Base-by-base conservation (phyloP, 2,797 vertebrate genomes). In the Distichodus sexfasciatus region DNA sequence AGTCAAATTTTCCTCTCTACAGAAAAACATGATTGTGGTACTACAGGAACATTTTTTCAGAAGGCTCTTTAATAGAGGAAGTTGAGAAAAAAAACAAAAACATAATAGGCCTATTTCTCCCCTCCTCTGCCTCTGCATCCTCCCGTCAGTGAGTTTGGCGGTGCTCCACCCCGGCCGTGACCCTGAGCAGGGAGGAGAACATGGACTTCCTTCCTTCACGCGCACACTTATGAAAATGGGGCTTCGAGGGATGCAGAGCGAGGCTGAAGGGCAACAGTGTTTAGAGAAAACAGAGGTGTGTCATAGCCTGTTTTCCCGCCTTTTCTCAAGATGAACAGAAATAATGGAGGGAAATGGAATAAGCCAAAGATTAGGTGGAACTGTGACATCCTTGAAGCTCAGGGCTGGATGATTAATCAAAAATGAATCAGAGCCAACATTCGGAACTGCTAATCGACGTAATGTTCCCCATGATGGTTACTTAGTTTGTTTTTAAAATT, bases 181-280 rank as follows among this genome's bases (percentile, higher is more conserved):
- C 80, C 79, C 78, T 72, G 43, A 15, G 61, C 10, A 71, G 82
- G 83, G 53, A 75, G 78, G 76, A 81, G 51, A 35, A 63, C n/a
- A 47, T 58, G 55, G 38, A 46, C 76, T 86, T 90, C 86, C 88
- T 87, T 86, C 82, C 69, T 67, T 47, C 31, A 53, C 47, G 14
- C 11, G 10, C 15, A 6, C 24, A 51, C 58, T 54, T 12, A 19
- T n/a, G 50, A 26, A 17, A 29, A 12, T 62, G 64, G 57, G 41
- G 19, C 46, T 43, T 48, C 9, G 43, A 69, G 23, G 75, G 74
- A 77, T 72, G 72, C 41, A 48, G 33, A 11, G 55, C 47, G 24
- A 40, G 63, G 33, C 21, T 68, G 74, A 53, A 19, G 44, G 2
- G 10, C 29, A 10, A 3, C 35, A 62, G 41, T 85, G 79, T 82